Conservation (phyloP, 2,113 vertebrate species). For the Muscicapa adusta region DNA sequence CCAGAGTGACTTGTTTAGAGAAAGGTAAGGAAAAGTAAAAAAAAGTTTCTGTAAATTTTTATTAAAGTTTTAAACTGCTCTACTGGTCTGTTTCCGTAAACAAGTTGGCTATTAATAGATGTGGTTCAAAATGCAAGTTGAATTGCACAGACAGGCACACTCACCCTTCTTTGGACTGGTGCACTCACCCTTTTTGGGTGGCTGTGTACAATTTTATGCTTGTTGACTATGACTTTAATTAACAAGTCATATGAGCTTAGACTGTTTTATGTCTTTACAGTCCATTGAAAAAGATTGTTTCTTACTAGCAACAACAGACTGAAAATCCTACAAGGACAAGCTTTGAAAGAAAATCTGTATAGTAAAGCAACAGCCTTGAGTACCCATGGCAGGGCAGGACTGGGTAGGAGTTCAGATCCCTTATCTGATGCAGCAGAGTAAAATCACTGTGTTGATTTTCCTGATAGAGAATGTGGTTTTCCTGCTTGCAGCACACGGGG, state of each 20-base stretch:
- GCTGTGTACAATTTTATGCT: not conserved
- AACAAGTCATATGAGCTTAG: not conserved
- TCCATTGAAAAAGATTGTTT: not conserved
- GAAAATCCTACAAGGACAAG: not conserved
- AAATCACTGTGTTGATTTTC: not conserved
- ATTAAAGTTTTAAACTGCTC: not conserved
- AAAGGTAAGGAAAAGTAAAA: not conserved
- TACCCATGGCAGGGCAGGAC: rapidly evolving
- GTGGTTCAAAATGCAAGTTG: not conserved
- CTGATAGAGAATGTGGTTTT: not conserved
- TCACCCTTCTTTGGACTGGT: not conserved
- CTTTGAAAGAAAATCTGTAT: not conserved
- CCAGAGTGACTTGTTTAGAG: not conserved
- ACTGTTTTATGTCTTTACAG: not conserved
- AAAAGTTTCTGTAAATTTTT: not conserved
- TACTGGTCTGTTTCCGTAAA: not conserved
- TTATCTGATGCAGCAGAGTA: not conserved
- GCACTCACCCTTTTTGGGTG: not conserved
- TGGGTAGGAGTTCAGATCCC: not conserved
- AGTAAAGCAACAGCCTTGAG: not conserved
- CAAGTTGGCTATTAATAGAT: not conserved
- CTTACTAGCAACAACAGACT: not conserved
- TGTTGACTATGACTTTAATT: not conserved
- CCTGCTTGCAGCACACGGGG: rapidly evolving
- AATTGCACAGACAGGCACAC: not conserved